Conservation (phyloP, 2,113 vertebrate genomes). For the Hyla sarda region DNA sequence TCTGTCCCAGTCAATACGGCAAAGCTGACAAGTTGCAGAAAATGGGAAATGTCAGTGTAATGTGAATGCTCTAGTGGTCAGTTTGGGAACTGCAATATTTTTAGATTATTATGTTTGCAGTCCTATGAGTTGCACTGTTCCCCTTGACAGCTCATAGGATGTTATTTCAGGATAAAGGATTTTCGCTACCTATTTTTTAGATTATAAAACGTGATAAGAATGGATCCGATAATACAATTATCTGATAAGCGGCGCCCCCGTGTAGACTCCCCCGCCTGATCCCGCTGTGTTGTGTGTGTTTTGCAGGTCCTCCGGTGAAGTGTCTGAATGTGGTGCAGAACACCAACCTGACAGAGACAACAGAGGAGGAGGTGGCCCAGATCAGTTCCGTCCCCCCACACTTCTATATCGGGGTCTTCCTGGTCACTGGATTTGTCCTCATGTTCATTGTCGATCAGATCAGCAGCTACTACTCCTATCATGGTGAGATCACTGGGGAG, state of each 20-base stretch:
- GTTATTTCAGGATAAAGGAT: too few relatives aligned
- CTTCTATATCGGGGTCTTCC: constrained; percentile 73
- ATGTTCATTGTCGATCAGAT: constrained; percentile 82
- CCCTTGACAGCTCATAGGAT: too few relatives aligned
- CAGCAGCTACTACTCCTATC: constrained; percentile 68
- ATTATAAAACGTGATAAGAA: neutral
- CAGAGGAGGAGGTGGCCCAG: constrained; percentile 29
- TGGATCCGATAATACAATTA: too few relatives aligned
- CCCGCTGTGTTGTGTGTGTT: neutral
- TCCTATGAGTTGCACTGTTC: too few relatives aligned
- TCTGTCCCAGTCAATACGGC: too few relatives aligned
- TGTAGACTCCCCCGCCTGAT: neutral
- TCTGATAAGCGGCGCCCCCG: neutral
- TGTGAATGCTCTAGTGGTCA: too few relatives aligned
- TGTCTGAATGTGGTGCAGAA: constrained; percentile 44
- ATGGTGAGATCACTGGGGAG: constrained; percentile 63
- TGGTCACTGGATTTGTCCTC: constrained; percentile 77
- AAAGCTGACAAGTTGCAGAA: too few relatives aligned
- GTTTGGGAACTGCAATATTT: too few relatives aligned
- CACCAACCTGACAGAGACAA: constrained; percentile 58
- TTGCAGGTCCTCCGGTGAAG: constrained; percentile 62
- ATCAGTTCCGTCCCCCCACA: constrained; percentile 62
- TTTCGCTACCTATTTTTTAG: neutral
- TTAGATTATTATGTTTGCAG: too few relatives aligned
- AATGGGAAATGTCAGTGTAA: too few relatives aligned